These are phyloP conservation scores for Aix galericulata DNA, from an alignment of 2,113 vertebrate species.

Conservation along the genomic window DNA sequence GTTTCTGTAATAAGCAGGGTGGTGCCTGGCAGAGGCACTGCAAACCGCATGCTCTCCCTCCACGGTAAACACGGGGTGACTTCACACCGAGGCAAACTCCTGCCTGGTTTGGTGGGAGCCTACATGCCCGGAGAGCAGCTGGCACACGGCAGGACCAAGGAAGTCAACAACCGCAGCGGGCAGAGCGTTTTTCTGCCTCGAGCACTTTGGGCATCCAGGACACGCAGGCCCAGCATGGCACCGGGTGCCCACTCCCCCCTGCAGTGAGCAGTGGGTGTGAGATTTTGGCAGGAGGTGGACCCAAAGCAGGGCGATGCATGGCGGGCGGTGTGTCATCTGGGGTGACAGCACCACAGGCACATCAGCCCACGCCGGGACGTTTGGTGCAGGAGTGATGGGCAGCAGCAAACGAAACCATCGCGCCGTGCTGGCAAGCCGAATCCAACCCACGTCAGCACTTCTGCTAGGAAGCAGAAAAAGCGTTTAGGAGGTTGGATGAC, in stretches of 20 bases:
- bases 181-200: background rate
- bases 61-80: background rate
- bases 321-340: fast-evolving
- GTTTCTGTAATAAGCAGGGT: fast-evolving
- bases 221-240: background rate
- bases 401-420: background rate
- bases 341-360: background rate
- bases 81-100: background rate
- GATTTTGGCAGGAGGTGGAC: background rate
- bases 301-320: background rate
- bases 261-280: background rate
- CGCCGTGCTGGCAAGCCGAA: background rate
- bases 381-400: background rate
- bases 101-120: fast-evolving
- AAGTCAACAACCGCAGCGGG: background rate
- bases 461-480: background rate
- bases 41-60: background rate
- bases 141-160: too few relatives aligned
- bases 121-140: background rate
- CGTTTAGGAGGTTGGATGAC: background rate
- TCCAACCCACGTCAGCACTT: background rate
- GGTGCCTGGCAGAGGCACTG: fast-evolving
- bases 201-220: background rate
- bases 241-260: background rate
- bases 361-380: background rate